These are phyloP conservation scores for Anguilla rostrata DNA, from an alignment of 2,113 vertebrate genomes.

Conservation along the genomic window DNA sequence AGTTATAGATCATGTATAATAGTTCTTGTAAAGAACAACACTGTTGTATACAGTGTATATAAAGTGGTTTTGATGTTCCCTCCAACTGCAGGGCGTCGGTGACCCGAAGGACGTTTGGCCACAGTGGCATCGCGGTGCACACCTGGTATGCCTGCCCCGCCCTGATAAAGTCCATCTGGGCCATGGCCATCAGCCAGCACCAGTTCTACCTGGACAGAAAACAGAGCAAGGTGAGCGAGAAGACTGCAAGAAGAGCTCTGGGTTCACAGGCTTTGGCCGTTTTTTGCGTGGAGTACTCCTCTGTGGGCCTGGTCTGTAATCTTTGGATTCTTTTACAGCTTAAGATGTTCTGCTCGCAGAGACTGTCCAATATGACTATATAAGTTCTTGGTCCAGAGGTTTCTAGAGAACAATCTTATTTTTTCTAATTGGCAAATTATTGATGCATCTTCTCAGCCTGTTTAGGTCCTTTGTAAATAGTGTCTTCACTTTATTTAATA, in stretches of 20 bases:
- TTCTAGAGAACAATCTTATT: not conserved
- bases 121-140: slow-evolving; percentile 91
- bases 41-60: slow-evolving; percentile 14
- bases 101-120: slow-evolving; percentile 91
- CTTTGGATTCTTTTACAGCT: not conserved
- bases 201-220: slow-evolving; percentile 99
- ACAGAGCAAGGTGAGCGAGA: slow-evolving; percentile 89
- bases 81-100: slow-evolving; percentile 80
- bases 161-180: slow-evolving; percentile 98
- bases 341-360: too few species aligned
- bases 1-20: not conserved
- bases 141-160: slow-evolving; percentile 97
- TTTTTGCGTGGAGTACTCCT: too few species aligned
- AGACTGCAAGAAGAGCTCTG: not conserved
- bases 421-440: not conserved
- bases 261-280: not conserved
- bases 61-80: slow-evolving; percentile 30
- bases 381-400: too few species aligned
- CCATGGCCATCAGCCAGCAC: slow-evolving; percentile 98
- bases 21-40: not conserved
- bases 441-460: not conserved
- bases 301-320: not conserved
- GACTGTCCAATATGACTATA: too few species aligned
- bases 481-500: not conserved
- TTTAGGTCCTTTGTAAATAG: too few species aligned